Evolutionary conservation across 2,888 invertebrate genomes (phyloP), one percentile per base, ranked within the genome.

Genomic region (Ischnus inquisitorius): DNA sequence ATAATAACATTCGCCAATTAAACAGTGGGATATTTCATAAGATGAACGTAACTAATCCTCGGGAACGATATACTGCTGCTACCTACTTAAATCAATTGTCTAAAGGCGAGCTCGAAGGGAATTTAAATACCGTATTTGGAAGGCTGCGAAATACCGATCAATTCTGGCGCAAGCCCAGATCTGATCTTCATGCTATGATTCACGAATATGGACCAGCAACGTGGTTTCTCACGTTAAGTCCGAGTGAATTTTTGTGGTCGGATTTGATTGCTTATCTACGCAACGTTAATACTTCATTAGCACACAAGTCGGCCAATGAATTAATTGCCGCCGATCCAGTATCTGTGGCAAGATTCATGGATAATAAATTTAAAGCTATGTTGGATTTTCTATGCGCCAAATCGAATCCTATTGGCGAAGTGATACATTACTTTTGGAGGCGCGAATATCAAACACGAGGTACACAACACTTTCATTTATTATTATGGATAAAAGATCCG

Each of bases 341-440:
- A 34, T 34, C 2, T 34, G 34, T 34, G 34, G 34, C 34, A 34
- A 34, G 34, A 34, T 34, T 34, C 8, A 89, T 91, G 54, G 89
- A 91, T 43, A 89, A 87, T 60, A 89, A 91, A 82, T 91, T 91
- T 86, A 72, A 65, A 22, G 87, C 87, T 12, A 89, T 90, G 86
- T 83, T 91, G 19, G 88, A 90, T 67, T 91, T 91, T 69, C 75
- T 91, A 25, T 86, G 48, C 6, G 87, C 86, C 51, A 64, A 86
- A 12, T 86, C 88, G 79, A 83, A 85, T 41, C 89, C 90, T 3
- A 68, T 90, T 41, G 87, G 87, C n/a, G 76, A 87, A 81, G 72
- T 87, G 28, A 83, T 54, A 22, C 86, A 89, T 85, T 34, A 34
- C 34, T 34, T 34, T 34, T 34, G 34, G 34, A 34, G 34, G 34